phyloP scores from a whole-genome alignment of 2,797 vertebrate genomes.

The Hoplostethus atlanticus region DNA sequence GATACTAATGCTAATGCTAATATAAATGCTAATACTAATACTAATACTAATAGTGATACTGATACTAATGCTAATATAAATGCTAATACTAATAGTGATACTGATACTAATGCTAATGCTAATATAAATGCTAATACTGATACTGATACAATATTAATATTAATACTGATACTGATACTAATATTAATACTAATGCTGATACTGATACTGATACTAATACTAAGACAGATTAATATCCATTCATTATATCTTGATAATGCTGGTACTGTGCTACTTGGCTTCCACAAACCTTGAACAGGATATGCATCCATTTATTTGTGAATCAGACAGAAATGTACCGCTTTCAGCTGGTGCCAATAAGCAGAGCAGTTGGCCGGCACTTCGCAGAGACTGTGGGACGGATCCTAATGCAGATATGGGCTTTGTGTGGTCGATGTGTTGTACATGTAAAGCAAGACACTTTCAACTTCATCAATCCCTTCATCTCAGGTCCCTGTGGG shows the following conservation, averaged over 20 bases:
- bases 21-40: too few species aligned
- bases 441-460: constrained; percentile 55
- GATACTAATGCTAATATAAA: too few species aligned
- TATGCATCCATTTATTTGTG: constrained; percentile 19
- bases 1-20: too few species aligned
- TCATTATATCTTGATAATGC: constrained; percentile 11
- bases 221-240: neutral
- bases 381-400: constrained; percentile 16
- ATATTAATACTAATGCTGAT: neutral
- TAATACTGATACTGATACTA: too few species aligned
- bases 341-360: constrained; percentile 43
- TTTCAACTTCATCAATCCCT: constrained; percentile 58
- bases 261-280: constrained; percentile 6
- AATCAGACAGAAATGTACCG: constrained; percentile 26
- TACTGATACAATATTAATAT: neutral
- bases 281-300: constrained; percentile 12
- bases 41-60: too few species aligned
- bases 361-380: constrained; percentile 10
- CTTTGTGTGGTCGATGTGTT: constrained; percentile 40
- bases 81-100: too few species aligned
- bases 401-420: constrained; percentile 30
- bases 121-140: too few species aligned
- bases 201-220: neutral
- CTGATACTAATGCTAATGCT: too few species aligned
- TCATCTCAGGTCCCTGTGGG: constrained; percentile 55